These are phyloP conservation scores for Leuciscus waleckii DNA, from an alignment of 2,797 vertebrate species.

Conservation along the genomic window DNA sequence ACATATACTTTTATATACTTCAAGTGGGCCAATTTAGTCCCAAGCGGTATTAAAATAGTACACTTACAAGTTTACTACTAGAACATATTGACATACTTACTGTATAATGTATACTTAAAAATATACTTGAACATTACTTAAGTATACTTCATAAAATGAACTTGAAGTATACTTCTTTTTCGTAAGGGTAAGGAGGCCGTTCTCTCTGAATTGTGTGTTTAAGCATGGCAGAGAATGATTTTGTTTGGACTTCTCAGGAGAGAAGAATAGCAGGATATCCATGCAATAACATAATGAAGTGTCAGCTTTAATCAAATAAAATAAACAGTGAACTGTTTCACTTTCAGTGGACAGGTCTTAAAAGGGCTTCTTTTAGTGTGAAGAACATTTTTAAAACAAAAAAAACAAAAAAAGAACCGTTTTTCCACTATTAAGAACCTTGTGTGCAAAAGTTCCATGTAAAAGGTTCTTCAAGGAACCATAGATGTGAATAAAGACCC, in stretches of 20 bases:
- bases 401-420: not conserved
- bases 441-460: not conserved
- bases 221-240: not conserved
- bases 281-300: not conserved
- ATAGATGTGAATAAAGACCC: not conserved
- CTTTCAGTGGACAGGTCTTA: not conserved
- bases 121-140: too few relatives aligned
- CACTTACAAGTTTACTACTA: too few relatives aligned
- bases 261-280: conserved; percentile 9
- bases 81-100: too few relatives aligned
- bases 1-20: too few relatives aligned
- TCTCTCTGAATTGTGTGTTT: not conserved
- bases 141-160: too few relatives aligned
- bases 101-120: too few relatives aligned
- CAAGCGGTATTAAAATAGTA: too few relatives aligned
- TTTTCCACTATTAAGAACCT: not conserved
- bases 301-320: not conserved
- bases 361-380: too few relatives aligned
- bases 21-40: too few relatives aligned
- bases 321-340: not conserved
- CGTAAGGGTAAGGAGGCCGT: not conserved
- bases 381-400: not conserved
- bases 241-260: not conserved
- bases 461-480: not conserved
- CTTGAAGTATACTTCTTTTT: too few relatives aligned